Base-by-base conservation (phyloP, 1,140 invertebrate genomes). In the Eulimnadia texana region DNA sequence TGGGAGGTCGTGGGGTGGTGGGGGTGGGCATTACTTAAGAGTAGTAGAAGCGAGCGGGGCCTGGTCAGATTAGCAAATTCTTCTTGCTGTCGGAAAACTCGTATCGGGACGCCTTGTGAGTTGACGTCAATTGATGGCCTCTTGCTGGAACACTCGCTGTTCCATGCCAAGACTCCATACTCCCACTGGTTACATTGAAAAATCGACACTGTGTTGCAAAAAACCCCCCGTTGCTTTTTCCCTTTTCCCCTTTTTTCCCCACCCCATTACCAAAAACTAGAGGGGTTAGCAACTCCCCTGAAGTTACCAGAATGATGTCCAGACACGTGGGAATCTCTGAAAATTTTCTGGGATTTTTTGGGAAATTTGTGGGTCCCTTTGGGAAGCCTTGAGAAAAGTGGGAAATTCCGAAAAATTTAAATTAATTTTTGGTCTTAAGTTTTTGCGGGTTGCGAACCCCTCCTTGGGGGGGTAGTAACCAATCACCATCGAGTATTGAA, bases 11-110 rank as follows among this genome's bases (percentile, higher is more conserved):
- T 6, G 16, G 33, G 33, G 33, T 6, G 33, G 33, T 6, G 33
- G 33, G 33, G 33, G 33, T 16, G 16, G 33, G 33, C 33, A 42
- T 42, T 42, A 42, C 33, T 42, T 42, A 42, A 42, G 33, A 42
- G 33, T 16, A 42, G 33, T 16, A 42, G 33, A 16, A 42, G 33
- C 33, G 33, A n/a, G n/a, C n/a, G n/a, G n/a, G n/a, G n/a, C n/a
- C 33, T 27, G 55, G 33, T 25, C 55, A 33, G 55, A 57, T 28
- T 57, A 57, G 55, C 55, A 57, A 57, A 57, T 57, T 57, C 55
- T 57, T 57, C 55, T 57, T 57, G 55, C 27, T 57, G 55, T 57
- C 55, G 55, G 55, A 57, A 27, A 27, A 57, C 33, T 42, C 33
- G 33, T 42, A 42, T 42, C 33, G 33, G 33, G 33, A 42, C 33